Percentiles rank a stretch among this genome's conserved stretches.
Conservation (phyloP, 2,113 vertebrate species). For the Syrmaticus mikado region DNA sequence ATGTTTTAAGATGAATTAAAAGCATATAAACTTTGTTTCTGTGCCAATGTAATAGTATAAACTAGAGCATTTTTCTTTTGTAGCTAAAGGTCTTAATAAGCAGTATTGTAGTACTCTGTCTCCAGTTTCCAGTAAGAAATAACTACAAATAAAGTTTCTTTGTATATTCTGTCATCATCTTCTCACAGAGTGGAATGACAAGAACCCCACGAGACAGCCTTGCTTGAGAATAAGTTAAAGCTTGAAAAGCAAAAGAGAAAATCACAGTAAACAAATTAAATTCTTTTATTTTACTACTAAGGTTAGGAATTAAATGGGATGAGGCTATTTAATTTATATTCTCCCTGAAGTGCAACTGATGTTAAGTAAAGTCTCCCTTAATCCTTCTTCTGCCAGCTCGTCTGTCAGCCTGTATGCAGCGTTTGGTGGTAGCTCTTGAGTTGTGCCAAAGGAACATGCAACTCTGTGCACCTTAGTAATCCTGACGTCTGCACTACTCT, state of each 20-base stretch:
- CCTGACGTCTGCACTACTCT: background rate
- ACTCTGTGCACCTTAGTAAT: background rate
- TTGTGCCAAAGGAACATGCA: background rate
- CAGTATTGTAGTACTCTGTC: background rate
- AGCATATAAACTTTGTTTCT: background rate
- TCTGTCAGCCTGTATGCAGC: background rate
- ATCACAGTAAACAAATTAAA: background rate
- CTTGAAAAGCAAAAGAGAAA: background rate
- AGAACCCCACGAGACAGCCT: background rate
- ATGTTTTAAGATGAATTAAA: conserved; percentile 4
- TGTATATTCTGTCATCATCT: background rate
- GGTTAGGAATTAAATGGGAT: background rate
- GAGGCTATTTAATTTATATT: background rate
- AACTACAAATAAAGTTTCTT: background rate
- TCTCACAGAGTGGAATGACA: background rate
- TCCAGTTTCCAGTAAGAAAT: background rate
- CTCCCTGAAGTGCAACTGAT: background rate
- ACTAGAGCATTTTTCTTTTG: background rate
- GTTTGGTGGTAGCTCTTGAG: background rate
- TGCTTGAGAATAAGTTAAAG: background rate
- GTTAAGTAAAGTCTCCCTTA: background rate
- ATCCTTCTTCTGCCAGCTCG: background rate
- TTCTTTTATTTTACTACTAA: background rate
- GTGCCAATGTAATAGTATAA: background rate
- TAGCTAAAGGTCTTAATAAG: background rate